phyloP scores from a whole-genome alignment of 2,888 invertebrate genomes.

The Lasioglossum pauxillum region DNA sequence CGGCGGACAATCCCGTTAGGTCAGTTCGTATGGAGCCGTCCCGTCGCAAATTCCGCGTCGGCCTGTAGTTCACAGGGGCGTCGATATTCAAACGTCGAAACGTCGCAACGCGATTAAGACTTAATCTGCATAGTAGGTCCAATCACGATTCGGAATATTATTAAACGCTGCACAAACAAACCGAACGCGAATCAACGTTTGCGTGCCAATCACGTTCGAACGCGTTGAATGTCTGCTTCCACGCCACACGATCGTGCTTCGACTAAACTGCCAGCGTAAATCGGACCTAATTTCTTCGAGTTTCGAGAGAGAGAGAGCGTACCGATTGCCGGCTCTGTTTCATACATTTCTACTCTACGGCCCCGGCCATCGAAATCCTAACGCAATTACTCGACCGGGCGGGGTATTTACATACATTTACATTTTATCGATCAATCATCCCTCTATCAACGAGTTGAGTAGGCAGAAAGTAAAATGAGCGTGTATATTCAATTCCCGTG shows the following conservation, averaged over 20 bases:
- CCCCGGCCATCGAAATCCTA: not conserved
- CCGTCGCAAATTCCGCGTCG: not conserved
- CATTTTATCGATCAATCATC: conserved; percentile 6
- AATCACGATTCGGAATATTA: conserved; percentile 48
- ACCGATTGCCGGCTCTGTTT: not conserved
- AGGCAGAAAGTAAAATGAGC: not conserved
- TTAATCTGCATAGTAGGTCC: conserved; percentile 30
- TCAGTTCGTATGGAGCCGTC: not conserved
- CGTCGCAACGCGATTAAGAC: conserved; percentile 31
- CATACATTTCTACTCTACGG: not conserved
- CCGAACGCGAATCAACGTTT: conserved; percentile 38
- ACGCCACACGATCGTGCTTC: not conserved
- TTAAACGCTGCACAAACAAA: conserved; percentile 42
- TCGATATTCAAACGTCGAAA: conserved; percentile 5
- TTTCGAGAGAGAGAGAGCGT: not conserved
- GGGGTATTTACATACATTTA: not conserved
- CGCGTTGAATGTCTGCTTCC: conserved; percentile 25
- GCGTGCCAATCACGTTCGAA: conserved; percentile 41
- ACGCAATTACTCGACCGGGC: not conserved
- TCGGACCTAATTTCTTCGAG: conserved; percentile 33
- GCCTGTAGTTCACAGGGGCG: not conserved
- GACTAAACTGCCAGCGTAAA: conserved; percentile 17
- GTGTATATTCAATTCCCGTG: not conserved
- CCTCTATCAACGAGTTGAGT: not conserved
- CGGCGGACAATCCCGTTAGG: not conserved